Percentiles rank a stretch among this genome's conserved stretches.
phyloP scores from a whole-genome alignment of 2,113 vertebrate species.

The Geococcyx californianus region DNA sequence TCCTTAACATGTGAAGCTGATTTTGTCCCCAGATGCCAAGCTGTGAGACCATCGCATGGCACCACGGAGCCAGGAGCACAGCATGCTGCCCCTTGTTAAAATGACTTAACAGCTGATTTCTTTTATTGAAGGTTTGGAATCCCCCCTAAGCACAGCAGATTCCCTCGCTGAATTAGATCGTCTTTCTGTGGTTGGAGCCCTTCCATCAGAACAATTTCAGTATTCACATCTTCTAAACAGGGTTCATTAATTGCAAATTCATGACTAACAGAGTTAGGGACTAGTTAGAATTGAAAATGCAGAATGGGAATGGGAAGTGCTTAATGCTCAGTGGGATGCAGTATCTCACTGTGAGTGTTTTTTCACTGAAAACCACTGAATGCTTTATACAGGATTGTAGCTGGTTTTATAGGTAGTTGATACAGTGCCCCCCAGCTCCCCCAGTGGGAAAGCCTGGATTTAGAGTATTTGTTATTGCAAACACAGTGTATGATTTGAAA shows the following conservation, averaged over 20 bases:
- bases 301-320: constrained; percentile 10
- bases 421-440: neutral
- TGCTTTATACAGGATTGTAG: neutral
- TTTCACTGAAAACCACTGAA: neutral
- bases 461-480: neutral
- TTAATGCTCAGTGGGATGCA: constrained; percentile 10
- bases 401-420: neutral
- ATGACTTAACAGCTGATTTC: constrained; percentile 25
- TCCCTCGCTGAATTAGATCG: neutral
- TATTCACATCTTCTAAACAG: constrained; percentile 22
- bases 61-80: neutral
- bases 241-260: constrained; percentile 57
- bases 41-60: neutral
- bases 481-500: neutral
- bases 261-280: constrained; percentile 36
- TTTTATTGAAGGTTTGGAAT: neutral
- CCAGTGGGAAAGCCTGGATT: neutral
- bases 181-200: neutral
- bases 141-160: constrained; percentile 30
- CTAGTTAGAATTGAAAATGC: neutral
- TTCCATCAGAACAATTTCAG: neutral
- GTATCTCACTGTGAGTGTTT: neutral
- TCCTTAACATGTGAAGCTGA: neutral
- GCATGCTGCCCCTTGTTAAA: constrained; percentile 31
- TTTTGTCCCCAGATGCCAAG: constrained; percentile 30